Evolutionary conservation across 1,140 invertebrate species (phyloP), one percentile per base, ranked within the genome.

Genomic region (Hylaeus anthracinus): DNA sequence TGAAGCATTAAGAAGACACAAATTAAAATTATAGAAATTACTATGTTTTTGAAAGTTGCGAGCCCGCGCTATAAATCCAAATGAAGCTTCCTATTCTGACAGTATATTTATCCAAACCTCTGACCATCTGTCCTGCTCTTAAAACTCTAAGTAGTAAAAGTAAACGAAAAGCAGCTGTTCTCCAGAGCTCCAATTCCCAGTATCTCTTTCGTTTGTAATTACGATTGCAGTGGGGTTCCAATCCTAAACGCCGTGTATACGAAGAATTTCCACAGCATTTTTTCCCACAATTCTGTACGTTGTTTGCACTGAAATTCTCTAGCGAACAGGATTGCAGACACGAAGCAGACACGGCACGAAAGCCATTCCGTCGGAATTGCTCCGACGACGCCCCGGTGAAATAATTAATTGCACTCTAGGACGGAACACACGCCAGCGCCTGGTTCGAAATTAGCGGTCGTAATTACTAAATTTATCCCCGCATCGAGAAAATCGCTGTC

Each of bases 401-500:
- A 60, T 69, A 69, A 76, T 76, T 76, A 76, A 77, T 71, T 56
- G 65, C 74, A n/a, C 14, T 26, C 26, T 26, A 1, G 12, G 5
- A 15, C 39, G 66, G 55, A 76, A 69, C 64, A 26, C 71, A 37
- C 41, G 9, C 56, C 41, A 14, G 14, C 43, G 43, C 5, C 37
- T 53, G 53, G 37, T 71, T 56, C 26, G n/a, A 56, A 71, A 66
- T 66, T 79, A 64, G 76, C 64, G 48, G n/a, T 41, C 10, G 70
- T 74, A 80, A 80, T 80, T 80, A 80, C 53, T 43, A 67, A 80
- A 80, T 80, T 80, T 66, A 61, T 51, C 71, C 43, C 43, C 14
- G 5, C 5, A 37, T 26, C 26, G 39, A 61, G 66, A 45, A 71
- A 78, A 78, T 78, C 56, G 41, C 14, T 0, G 39, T 2, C 67